Conservation (phyloP, 2,113 vertebrate genomes). For the Rafetus swinhoei region DNA sequence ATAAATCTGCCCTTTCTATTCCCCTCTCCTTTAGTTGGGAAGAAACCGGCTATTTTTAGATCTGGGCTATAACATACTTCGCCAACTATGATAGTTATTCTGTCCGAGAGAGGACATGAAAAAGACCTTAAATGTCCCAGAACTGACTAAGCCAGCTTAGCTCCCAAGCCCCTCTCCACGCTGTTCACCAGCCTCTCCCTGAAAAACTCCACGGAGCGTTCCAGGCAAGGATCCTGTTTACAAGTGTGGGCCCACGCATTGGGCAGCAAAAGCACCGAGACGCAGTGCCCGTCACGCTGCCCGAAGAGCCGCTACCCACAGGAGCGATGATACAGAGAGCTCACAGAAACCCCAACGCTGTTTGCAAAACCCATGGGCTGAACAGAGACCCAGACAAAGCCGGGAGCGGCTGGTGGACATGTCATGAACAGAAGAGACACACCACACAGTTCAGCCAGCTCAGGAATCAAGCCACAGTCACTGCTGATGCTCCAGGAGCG, state of each 20-base stretch:
- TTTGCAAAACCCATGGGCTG: background rate
- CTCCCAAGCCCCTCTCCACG: background rate
- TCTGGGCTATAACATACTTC: background rate
- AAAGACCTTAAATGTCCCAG: constrained; percentile 3
- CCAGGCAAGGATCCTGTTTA: constrained; percentile 36
- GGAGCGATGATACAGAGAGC: accelerated
- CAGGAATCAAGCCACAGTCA: constrained; percentile 18
- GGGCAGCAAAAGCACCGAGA: constrained; percentile 4
- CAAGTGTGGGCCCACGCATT: background rate
- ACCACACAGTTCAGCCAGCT: background rate
- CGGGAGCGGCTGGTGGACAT: constrained; percentile 20
- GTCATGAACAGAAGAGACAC: background rate
- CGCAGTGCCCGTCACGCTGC: constrained; percentile 11
- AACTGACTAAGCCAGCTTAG: background rate
- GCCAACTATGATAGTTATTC: background rate
- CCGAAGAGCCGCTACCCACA: background rate
- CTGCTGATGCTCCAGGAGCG: background rate
- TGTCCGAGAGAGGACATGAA: background rate
- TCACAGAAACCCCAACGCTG: background rate
- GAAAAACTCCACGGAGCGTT: constrained; percentile 27
- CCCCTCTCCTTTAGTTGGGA: background rate
- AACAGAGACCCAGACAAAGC: background rate
- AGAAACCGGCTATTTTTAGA: constrained; percentile 52
- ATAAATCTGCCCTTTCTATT: constrained; percentile 1
- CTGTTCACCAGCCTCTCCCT: background rate